A percentile compares a stretch with the other conserved stretches of the same genome.
Conservation (phyloP, 2,888 invertebrate species). For the Tyria jacobaeae region DNA sequence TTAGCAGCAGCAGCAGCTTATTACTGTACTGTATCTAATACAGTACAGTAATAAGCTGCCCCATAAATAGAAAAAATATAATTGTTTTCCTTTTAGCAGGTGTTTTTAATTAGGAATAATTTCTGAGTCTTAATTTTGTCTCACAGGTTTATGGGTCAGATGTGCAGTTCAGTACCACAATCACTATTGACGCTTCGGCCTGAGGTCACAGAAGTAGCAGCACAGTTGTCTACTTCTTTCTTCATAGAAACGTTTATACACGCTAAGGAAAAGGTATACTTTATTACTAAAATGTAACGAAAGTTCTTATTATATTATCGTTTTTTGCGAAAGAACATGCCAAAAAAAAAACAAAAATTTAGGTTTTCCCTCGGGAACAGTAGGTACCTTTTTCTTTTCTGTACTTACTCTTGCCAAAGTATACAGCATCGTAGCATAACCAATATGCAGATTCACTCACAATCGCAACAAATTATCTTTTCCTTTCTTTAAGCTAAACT, state of each 20-base stretch:
- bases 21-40: no score
- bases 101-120: no score
- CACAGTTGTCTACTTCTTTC: constrained; percentile 96
- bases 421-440: no score
- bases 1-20: no score
- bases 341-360: background rate
- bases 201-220: constrained; percentile 94
- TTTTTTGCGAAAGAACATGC: background rate
- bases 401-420: background rate
- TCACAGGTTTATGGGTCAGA: constrained; percentile 97
- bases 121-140: background rate
- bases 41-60: no score
- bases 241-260: constrained; percentile 98
- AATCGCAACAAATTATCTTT: no score
- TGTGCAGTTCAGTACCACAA: constrained; percentile 97
- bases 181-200: constrained; percentile 92
- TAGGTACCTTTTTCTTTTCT: background rate
- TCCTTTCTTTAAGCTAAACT: no score
- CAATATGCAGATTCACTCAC: background rate
- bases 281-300: background rate
- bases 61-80: no score
- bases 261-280: constrained; percentile 95
- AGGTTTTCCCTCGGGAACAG: background rate
- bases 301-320: background rate
- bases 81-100: no score